phyloP scores from a whole-genome alignment of 2,113 vertebrate species.

The Silurus asotus region DNA sequence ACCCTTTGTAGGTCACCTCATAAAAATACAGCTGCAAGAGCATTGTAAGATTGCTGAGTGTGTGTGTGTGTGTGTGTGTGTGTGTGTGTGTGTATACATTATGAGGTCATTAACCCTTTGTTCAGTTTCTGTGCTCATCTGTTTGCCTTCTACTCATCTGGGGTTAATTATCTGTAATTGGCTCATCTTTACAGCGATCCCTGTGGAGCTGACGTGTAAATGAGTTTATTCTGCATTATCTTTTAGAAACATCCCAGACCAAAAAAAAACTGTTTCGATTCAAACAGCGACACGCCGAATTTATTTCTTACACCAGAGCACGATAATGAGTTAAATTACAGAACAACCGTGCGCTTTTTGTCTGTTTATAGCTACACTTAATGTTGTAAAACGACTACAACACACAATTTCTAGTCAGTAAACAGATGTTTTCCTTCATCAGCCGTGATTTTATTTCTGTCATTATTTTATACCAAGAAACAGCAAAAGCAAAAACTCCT shows the following conservation, averaged over 20 bases:
- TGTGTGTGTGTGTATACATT: slow-evolving; percentile 2
- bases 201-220: not conserved
- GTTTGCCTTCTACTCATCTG: slow-evolving; percentile 24
- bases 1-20: slow-evolving; percentile 47
- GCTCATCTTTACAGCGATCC: slow-evolving; percentile 18
- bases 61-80: not conserved
- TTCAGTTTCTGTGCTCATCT: slow-evolving; percentile 26
- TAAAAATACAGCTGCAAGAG: slow-evolving; percentile 53
- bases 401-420: no score
- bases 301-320: not conserved
- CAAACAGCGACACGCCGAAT: not conserved
- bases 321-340: not conserved
- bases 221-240: slow-evolving; percentile 21
- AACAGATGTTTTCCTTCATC: no score
- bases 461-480: no score
- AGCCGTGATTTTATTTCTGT: no score
- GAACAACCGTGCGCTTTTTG: not conserved
- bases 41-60: slow-evolving; percentile 49
- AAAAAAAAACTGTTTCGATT: slow-evolving; percentile 13
- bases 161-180: slow-evolving; percentile 55
- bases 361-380: not conserved
- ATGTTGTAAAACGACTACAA: no score
- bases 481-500: no score
- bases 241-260: not conserved
- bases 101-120: slow-evolving; percentile 57